Percentiles rank a stretch among this genome's conserved stretches.
phyloP scores from a whole-genome alignment of 64 coral and sea anemone species.

The Platygyra sinensis region DNA sequence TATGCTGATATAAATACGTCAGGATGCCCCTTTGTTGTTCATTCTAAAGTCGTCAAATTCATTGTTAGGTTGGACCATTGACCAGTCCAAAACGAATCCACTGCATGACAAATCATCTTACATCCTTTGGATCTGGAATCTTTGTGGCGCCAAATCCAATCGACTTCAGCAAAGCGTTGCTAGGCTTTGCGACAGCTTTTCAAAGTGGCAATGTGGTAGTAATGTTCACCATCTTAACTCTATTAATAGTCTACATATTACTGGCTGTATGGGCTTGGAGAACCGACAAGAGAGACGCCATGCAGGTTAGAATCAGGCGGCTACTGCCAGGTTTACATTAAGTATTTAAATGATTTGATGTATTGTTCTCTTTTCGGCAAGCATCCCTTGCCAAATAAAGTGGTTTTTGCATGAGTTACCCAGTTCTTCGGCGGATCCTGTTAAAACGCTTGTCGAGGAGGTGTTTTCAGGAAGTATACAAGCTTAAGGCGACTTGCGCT shows the following conservation, averaged over 20 bases:
- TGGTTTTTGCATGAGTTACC: no score
- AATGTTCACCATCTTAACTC: conserved; percentile 53
- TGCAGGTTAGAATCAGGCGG: conserved; percentile 35
- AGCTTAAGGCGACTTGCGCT: no score
- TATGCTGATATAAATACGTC: no score
- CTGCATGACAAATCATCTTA: conserved; percentile 74
- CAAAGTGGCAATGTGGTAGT: conserved; percentile 81
- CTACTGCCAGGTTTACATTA: no score
- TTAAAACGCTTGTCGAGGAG: no score
- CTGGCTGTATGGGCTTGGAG: conserved; percentile 62
- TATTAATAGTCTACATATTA: conserved; percentile 52
- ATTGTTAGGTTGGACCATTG: conserved; percentile 61
- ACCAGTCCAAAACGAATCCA: conserved; percentile 63
- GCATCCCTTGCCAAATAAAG: no score
- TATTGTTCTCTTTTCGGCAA: no score
- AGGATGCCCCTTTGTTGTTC: no score
- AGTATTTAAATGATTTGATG: no score
- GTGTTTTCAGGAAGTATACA: no score
- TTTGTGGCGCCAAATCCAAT: conserved; percentile 78
- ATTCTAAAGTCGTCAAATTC: neutral
- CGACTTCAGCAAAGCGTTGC: conserved; percentile 71
- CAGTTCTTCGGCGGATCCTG: no score
- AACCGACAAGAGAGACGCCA: conserved; percentile 53
- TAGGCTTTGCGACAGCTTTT: conserved; percentile 60
- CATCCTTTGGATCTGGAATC: conserved; percentile 77